phyloP scores from a whole-genome alignment of 2,888 invertebrate species.

The Trachelus tabidus region DNA sequence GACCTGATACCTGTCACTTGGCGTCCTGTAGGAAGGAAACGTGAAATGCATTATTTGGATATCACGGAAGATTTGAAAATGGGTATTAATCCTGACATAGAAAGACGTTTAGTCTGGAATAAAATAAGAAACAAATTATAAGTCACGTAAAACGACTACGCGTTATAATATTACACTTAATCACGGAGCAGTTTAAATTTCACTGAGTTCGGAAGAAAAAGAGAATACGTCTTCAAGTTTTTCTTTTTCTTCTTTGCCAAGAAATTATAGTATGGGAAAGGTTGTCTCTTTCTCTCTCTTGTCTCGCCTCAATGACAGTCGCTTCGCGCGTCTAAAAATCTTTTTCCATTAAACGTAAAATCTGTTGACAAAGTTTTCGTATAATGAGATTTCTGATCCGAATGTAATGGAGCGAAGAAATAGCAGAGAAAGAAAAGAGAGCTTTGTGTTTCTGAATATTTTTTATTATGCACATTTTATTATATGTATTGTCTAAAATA shows the following conservation, averaged over 20 bases:
- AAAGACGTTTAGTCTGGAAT: constrained; percentile 20
- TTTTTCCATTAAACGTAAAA: not conserved
- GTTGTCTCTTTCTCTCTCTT: too few relatives aligned
- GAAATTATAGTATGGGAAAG: not conserved
- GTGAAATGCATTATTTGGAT: constrained; percentile 39
- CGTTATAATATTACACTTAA: not conserved
- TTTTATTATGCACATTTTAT: not conserved
- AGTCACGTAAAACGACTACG: not conserved
- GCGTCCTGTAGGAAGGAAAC: constrained; percentile 41
- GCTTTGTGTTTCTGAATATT: not conserved
- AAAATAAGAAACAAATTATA: constrained; percentile 35
- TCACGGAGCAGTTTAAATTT: not conserved
- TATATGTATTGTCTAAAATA: not conserved
- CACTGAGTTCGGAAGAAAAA: not conserved
- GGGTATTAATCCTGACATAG: constrained; percentile 28
- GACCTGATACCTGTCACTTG: constrained; percentile 43
- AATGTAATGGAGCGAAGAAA: not conserved
- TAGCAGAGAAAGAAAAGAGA: not conserved
- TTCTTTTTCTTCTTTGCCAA: not conserved
- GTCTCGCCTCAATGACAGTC: not conserved
- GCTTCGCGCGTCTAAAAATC: not conserved
- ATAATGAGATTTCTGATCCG: not conserved
- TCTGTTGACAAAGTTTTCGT: not conserved
- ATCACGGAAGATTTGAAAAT: constrained; percentile 45
- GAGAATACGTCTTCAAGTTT: not conserved